Conservation (phyloP, 2,888 invertebrate species). For the Strigamia transsilvanica region DNA sequence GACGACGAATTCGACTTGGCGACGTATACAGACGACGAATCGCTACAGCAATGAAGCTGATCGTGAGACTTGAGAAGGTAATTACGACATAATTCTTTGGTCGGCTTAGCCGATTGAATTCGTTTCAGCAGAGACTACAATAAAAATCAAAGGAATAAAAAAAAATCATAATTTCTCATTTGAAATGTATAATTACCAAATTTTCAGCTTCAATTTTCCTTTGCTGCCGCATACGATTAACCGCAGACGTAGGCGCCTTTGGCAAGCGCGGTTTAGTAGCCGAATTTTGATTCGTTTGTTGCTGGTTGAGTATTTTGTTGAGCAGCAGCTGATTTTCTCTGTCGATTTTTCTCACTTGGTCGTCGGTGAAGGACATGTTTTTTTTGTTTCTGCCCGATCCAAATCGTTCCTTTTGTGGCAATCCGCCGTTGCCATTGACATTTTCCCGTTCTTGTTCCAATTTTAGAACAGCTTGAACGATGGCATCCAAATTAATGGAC, state of each 20-base stretch:
- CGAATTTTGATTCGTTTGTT: not conserved
- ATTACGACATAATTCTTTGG: conserved; percentile 54
- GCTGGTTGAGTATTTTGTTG: conserved; percentile 63
- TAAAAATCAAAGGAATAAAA: too few relatives aligned
- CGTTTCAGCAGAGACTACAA: conserved; percentile 57
- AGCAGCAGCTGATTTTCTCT: conserved; percentile 66
- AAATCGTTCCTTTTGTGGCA: conserved; percentile 14
- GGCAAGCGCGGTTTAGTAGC: conserved; percentile 27
- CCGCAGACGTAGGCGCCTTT: conserved; percentile 63
- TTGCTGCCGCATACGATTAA: conserved; percentile 67
- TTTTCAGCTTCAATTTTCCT: conserved; percentile 68
- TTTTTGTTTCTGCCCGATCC: conserved; percentile 52
- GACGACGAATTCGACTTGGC: not conserved
- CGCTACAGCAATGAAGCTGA: not conserved
- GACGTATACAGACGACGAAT: conserved; percentile 1
- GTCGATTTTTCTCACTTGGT: conserved; percentile 65
- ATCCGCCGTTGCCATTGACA: not conserved
- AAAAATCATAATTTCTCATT: not conserved
- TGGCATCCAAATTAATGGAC: conserved; percentile 9
- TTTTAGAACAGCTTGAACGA: conserved; percentile 54
- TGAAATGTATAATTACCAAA: conserved; percentile 63
- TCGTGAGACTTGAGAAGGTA: conserved; percentile 50
- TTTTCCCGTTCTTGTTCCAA: conserved; percentile 51
- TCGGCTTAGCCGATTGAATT: conserved; percentile 58
- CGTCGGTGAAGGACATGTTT: conserved; percentile 66